Evolutionary conservation across 2,113 vertebrate species (phyloP), one percentile per base, ranked within the genome.

Genomic region (Eurystomus gularis): DNA sequence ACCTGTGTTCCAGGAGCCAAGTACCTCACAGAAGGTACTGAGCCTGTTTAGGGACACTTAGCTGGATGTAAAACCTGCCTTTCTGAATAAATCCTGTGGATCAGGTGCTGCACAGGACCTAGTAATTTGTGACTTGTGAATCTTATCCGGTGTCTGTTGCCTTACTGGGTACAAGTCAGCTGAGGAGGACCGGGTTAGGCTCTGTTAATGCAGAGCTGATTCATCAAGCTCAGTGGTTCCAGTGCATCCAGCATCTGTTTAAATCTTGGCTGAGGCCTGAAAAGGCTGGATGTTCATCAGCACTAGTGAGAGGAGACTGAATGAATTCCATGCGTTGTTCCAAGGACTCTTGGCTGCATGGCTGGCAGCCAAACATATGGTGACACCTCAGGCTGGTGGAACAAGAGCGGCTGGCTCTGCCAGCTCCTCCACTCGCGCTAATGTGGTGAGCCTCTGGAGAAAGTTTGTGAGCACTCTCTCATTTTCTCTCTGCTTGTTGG

Each of bases 311-410:
- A 88, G 42, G 23, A 33, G 23, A 35, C 58, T 57, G 71, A 86
- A 42, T 68, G 49, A 54, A 55, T 89, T 61, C 10, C 24, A 7
- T 91, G 65, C 48, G 69, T 94, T 29, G 39, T 94, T 93, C 83
- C 91, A 78, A 91, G 61, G 76, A 35, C 65, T 90, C 40, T 52
- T 71, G 86, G 48, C 80, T 87, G 61, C 23, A 42, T 68, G 93
- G 61, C 81, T 90, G 49, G 66, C 75, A 91, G 93, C 93, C 91
- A 95, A 94, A 95, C 83, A 81, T 69, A 91, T 49, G 86, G 91
- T 69, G 76, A 70, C 46, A 55, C 35, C 68, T 79, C 1, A 5
- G 84, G 75, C 83, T 91, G 92, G 61, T 0, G 6, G 52, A 61
- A 66, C 0, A 1, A 72, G 42, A 60, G 64, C 2, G 31, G 71